Evolutionary conservation across 2,797 vertebrate genomes (phyloP), one percentile per base, ranked within the genome.

Genomic region (Eulemur albifrons): DNA sequence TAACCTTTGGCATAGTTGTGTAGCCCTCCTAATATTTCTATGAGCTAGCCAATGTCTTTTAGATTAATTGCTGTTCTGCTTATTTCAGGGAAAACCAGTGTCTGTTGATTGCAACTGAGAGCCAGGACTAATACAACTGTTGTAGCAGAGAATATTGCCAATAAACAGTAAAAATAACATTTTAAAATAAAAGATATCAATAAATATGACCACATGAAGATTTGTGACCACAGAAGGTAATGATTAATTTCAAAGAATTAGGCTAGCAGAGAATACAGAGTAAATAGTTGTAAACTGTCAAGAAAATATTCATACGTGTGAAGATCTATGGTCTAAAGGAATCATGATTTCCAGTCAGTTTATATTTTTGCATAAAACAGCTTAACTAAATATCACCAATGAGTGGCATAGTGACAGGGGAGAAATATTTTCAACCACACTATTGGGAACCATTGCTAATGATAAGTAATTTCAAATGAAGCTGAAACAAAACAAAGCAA

Each of bases 381-480:
- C 13, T 82, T 94, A 86, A 94, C 30, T 1, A 72, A 32, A 67
- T 3, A 87, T 48, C 45, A 4, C n/a, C 61, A 35, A 23, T n/a
- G 45, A 86, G 65, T 52, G 61, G 7, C 38, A 72, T 15, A 77
- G 61, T 83, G 35, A 69, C 18, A 43, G 8, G 5, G n/a, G 27
- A 86, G 52, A 86, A 85, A 63, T 84, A 73, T 40, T 92, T 92
- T 92, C 43, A 95, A 61, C 18, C 2, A 72, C 81, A 92, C 21
- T 92, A 6, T 32, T 86, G 79, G 93, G 81, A 94, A 75, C 23
- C 3, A 45, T 12, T 57, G 30, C 48, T 85, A 73, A 81, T 20
- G 25, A 91, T 14, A 59, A 5, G 5, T 63, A 45, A 90, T 90
- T 93, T 91, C 73, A 54, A 86, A 76, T 86, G n/a, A 93, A 92